Evolutionary conservation across 2,888 invertebrate species (phyloP), one percentile per base, ranked within the genome.

Genomic region (Dasypogon diadema): DNA sequence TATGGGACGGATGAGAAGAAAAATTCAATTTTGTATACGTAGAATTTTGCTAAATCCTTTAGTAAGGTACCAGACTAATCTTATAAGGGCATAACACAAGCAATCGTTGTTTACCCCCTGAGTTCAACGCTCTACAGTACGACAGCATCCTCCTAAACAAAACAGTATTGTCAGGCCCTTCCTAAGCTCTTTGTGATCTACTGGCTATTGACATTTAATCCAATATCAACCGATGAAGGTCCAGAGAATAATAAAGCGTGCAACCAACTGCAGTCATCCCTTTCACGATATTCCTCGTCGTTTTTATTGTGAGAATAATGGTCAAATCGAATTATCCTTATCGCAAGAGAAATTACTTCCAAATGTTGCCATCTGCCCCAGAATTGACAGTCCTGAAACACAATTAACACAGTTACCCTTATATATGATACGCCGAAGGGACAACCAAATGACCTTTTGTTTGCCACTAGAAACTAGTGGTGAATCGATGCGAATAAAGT

Each of bases 321-420:
- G 37, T 74, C 68, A 74, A 74, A 56, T 48, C 58, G 74, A 74
- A 76, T 74, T 76, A 76, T 76, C 68, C 58, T 55, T 65, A 42
- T 24, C 58, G 70, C 74, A 65, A 74, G 76, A 76, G 74, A 76
- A 76, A 76, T 76, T 76, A 76, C 76, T 56, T 74, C 68, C 16
- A 74, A 76, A 76, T 76, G 76, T 58, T 76, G 68, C 76, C 76
- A 76, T 76, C 76, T 76, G 76, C 70, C 76, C 54, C 34, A 76
- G 63, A 74, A 65, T 74, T 74, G 54, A 76, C 68, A 51, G 46
- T 74, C 68, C 74, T 46, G 16, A 73, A 70, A 74, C 74, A 74
- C 76, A 76, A 76, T 76, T 76, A 76, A 76, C 68, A 60, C 48
- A 30, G 42, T 24, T 56, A 58, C 51, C 68, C 74, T 63, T 56